Percentiles rank a stretch among this genome's conserved stretches.
Evolutionary conservation across 2,113 vertebrate species (phyloP).

Genomic region (Philantomba maxwellii): DNA sequence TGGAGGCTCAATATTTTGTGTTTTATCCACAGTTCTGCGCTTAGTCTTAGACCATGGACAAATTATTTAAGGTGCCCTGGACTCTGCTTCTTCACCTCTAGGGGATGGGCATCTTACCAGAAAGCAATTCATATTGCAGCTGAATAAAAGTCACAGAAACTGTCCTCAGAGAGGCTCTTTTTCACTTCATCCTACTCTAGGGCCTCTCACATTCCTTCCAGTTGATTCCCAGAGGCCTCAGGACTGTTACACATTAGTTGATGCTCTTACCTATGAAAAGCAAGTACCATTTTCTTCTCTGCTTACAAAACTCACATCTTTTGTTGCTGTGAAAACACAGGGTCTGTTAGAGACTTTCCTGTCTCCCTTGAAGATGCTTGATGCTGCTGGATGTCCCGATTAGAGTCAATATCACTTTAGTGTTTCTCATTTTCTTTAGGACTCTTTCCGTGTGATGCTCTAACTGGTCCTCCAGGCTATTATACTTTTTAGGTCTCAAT

Average conservation of each 20-base stretch:
- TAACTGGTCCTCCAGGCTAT: background rate
- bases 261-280: background rate
- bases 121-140: rapidly evolving
- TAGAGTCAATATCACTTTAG: too few species aligned
- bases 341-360: rapidly evolving
- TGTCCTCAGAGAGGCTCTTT: background rate
- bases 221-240: background rate
- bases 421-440: background rate
- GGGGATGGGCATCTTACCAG: background rate
- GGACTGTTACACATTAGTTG: rapidly evolving
- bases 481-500: background rate
- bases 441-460: background rate
- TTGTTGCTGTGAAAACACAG: background rate
- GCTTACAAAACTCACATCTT: too few species aligned
- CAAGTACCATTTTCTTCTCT: background rate
- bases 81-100: background rate
- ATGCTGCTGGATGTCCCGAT: background rate
- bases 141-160: background rate
- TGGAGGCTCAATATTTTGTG: background rate
- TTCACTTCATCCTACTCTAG: background rate
- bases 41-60: rapidly evolving
- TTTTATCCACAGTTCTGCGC: background rate
- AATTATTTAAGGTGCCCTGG: background rate
- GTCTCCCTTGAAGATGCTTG: background rate
- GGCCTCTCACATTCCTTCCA: background rate